Base-by-base conservation (phyloP, 2,888 invertebrate genomes). In the Sphecodes monilicornis region DNA sequence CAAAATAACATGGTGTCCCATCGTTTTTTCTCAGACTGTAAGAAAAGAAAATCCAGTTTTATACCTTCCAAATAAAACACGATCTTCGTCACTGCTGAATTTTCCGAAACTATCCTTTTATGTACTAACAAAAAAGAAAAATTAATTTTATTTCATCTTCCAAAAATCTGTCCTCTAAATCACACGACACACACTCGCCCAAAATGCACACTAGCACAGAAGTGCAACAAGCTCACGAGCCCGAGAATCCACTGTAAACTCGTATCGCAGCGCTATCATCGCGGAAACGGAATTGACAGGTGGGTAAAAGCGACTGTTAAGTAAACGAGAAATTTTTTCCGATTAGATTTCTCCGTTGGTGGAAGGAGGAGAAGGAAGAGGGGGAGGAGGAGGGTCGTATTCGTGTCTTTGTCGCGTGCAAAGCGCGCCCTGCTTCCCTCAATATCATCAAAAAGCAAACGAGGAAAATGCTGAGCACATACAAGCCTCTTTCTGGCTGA, bases 281-380 rank as follows among this genome's bases (percentile, higher is more conserved):
- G 29, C 76, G 85, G 75, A 81, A 82, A 78, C 80, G 78, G 84
- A 85, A 87, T 87, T 85, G 84, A 89, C 87, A 85, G 84, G 36
- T 71, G 78, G 73, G 22, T 76, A 64, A 72, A 77, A 57, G 54
- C 60, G n/a, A 46, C 43, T 84, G 82, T 84, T 88, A 87, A 89
- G 84, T 88, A 84, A 82, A 76, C 64, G 57, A 76, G 78, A 84
- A 87, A 85, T 85, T 64, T 87, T 11, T 83, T 78, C 78, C 78
- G 81, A 85, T 87, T 87, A 87, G 80, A 79, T 82, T 84, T 74
- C 72, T 50, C 60, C 18, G 50, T 64, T 4, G 29, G 18, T 2
- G 18, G 64, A 6, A 1, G 29, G 6, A 26, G 11, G 11, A 13
- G 57, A 8, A 32, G 32, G 6, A 6, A 6, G 1, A 6, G n/a